These are phyloP conservation scores for Spisula solida DNA, from an alignment of 2,888 invertebrate genomes.

Conservation along the genomic window DNA sequence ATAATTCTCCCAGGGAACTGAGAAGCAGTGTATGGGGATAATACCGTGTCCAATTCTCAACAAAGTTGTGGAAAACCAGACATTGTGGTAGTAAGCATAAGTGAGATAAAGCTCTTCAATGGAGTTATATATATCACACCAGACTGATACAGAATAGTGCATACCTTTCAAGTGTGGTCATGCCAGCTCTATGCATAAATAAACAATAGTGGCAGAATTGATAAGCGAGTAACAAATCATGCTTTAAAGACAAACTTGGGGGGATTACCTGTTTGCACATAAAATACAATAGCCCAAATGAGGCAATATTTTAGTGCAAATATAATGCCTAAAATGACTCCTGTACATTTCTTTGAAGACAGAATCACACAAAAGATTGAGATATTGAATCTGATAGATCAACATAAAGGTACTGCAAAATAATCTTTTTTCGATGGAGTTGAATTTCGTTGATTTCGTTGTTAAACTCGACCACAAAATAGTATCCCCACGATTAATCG, in stretches of 20 bases:
- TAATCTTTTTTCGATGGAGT: too few species aligned
- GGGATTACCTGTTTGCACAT: not conserved
- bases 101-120: not conserved
- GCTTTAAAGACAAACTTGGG: not conserved
- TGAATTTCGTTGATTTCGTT: too few species aligned
- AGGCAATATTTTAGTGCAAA: not conserved
- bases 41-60: too few species aligned
- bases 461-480: too few species aligned
- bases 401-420: too few species aligned
- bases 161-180: slow-evolving; percentile 30
- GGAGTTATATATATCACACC: not conserved
- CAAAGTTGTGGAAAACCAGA: too few species aligned
- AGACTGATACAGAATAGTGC: not conserved
- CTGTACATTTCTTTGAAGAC: not conserved
- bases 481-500: too few species aligned
- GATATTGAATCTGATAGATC: too few species aligned
- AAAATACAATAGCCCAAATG: not conserved
- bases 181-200: slow-evolving; percentile 27
- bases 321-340: not conserved
- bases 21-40: too few species aligned
- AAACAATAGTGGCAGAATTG: not conserved
- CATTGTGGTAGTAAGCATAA: not conserved
- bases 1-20: too few species aligned
- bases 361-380: not conserved
- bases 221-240: not conserved